These are phyloP conservation scores for Ophioninae sp. DNA, from an alignment of 2,888 invertebrate species.

Conservation along the genomic window DNA sequence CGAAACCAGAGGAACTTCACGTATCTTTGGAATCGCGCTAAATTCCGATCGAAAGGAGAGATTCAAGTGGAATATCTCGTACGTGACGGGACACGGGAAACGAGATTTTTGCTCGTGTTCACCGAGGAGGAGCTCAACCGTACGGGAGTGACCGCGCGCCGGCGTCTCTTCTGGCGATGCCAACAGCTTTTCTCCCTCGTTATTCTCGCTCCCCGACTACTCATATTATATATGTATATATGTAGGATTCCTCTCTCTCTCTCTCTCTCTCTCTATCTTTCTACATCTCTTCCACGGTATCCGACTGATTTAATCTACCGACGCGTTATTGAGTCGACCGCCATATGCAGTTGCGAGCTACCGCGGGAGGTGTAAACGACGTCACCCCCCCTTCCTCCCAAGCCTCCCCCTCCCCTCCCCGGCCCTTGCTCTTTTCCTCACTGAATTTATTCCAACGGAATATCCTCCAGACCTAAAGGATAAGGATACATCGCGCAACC, in stretches of 20 bases:
- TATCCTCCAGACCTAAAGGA: slow-evolving; percentile 20
- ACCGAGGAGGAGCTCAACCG: slow-evolving; percentile 3
- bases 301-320: slow-evolving; percentile 67
- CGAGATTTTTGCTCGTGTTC: slow-evolving; percentile 36
- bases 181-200: slow-evolving; percentile 57
- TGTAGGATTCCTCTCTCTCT: slow-evolving; percentile 27
- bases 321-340: slow-evolving; percentile 65
- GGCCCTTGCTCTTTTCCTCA: background rate
- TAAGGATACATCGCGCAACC: slow-evolving; percentile 16
- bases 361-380: slow-evolving; percentile 65
- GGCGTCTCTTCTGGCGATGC: slow-evolving; percentile 53
- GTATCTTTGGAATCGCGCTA: background rate
- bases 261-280: slow-evolving; percentile 39
- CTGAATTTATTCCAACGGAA: slow-evolving; percentile 59
- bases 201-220: slow-evolving; percentile 43
- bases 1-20: background rate
- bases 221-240: slow-evolving; percentile 53
- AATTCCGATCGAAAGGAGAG: background rate
- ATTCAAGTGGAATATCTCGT: slow-evolving; percentile 17
- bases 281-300: slow-evolving; percentile 50
- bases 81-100: slow-evolving; percentile 24
- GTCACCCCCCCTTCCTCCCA: background rate
- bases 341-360: slow-evolving; percentile 53
- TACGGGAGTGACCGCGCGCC: slow-evolving; percentile 25
- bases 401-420: background rate